Evolutionary conservation across 2,113 vertebrate genomes (phyloP).

Genomic region (Sitta europaea): DNA sequence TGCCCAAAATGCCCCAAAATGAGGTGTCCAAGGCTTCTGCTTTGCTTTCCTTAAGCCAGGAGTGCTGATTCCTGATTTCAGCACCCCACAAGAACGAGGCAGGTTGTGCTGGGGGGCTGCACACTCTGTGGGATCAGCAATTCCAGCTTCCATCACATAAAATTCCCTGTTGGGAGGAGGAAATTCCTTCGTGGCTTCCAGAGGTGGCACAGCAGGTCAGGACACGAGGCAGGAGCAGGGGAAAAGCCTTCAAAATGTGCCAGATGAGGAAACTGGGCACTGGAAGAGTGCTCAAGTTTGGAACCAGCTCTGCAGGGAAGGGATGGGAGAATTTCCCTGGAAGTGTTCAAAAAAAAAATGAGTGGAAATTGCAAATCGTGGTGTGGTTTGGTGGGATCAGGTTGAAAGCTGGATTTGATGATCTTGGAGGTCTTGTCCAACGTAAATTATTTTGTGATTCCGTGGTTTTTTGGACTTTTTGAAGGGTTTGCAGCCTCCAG

Average conservation of each 20-base stretch:
- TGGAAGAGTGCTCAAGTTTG: neutral
- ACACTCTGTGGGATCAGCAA: neutral
- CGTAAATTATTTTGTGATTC: neutral
- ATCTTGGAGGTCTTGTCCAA: neutral
- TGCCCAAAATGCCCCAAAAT: no score
- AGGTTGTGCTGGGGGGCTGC: neutral
- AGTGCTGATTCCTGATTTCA: neutral
- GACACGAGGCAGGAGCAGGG: rapidly evolving
- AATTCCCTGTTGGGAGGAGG: rapidly evolving
- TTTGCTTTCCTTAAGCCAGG: neutral
- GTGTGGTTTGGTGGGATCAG: rapidly evolving
- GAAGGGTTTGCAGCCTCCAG: neutral
- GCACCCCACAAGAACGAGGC: rapidly evolving
- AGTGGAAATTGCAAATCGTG: neutral
- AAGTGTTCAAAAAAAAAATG: neutral
- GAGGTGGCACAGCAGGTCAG: neutral
- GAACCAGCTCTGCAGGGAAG: neutral
- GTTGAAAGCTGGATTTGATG: neutral
- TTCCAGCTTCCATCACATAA: neutral
- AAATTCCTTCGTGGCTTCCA: neutral
- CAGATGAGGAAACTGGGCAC: neutral
- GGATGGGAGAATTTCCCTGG: neutral
- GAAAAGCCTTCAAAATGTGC: neutral
- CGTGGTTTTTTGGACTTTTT: neutral
- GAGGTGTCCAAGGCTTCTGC: neutral